Conservation (phyloP, 2,113 vertebrate genomes). For the Paratilapia polleni region DNA sequence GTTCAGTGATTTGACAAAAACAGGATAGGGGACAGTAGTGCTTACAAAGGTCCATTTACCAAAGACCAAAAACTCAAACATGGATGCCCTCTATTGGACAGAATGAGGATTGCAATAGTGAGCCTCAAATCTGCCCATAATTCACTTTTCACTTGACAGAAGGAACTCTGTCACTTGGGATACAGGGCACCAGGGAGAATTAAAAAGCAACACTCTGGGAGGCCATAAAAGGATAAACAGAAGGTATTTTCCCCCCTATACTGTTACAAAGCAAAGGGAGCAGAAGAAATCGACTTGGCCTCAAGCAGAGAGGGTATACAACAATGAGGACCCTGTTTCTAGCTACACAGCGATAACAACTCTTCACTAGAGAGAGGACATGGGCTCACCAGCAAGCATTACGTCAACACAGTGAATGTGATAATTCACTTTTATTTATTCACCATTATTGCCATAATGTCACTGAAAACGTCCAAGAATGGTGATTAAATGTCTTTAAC, state of each 20-base stretch:
- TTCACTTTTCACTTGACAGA: background rate
- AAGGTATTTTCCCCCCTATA: background rate
- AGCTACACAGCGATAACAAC: constrained; percentile 19
- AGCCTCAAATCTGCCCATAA: background rate
- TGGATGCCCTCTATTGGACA: constrained; percentile 50
- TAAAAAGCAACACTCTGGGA: constrained; percentile 14
- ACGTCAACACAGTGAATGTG: constrained; percentile 37
- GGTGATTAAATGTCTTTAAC: constrained; percentile 3
- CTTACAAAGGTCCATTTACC: constrained; percentile 26
- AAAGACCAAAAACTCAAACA: background rate
- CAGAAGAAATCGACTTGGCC: background rate
- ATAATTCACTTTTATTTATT: constrained; percentile 23
- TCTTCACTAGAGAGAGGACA: constrained; percentile 6
- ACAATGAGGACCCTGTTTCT: constrained; percentile 50
- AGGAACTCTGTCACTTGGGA: background rate
- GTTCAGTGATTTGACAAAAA: background rate
- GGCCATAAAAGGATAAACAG: constrained; percentile 1
- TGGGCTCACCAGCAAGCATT: background rate
- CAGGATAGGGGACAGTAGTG: background rate
- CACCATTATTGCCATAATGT: constrained; percentile 13
- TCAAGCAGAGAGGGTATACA: background rate
- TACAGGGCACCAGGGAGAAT: background rate
- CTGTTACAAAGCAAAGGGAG: constrained; percentile 4
- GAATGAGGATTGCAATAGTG: constrained; percentile 12
- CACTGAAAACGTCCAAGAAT: constrained; percentile 12